Percentiles rank a stretch among this genome's conserved stretches.
Evolutionary conservation across 2,113 vertebrate genomes (phyloP).

Genomic region (Smithornis capensis): DNA sequence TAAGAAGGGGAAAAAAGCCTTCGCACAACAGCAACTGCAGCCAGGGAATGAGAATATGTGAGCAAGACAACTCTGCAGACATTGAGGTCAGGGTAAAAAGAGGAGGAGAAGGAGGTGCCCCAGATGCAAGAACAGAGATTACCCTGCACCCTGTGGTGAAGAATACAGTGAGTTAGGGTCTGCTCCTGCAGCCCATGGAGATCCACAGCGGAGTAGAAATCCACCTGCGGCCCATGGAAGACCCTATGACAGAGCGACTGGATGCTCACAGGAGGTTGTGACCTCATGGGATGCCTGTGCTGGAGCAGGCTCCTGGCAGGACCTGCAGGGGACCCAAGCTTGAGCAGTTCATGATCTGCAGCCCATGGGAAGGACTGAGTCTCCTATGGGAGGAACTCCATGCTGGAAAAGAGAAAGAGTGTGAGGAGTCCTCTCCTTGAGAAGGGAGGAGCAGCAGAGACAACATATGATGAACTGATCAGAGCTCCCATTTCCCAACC

Average conservation of each 20-base stretch:
- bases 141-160: background rate
- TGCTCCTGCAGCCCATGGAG: background rate
- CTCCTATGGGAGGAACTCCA: background rate
- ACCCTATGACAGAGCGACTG: background rate
- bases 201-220: background rate
- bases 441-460: background rate
- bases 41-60: background rate
- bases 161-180: background rate
- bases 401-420: background rate
- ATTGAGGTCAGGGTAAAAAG: background rate
- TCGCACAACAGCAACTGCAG: background rate
- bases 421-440: background rate
- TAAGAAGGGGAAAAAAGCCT: rapidly evolving
- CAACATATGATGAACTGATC: background rate
- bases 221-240: background rate
- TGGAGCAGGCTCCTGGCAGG: background rate
- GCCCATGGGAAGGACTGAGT: background rate
- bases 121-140: background rate
- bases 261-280: background rate
- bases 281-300: rapidly evolving
- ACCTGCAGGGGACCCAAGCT: background rate
- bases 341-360: background rate
- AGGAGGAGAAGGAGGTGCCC: background rate
- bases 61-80: background rate
- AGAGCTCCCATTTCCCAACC: too few relatives aligned